A percentile compares a stretch with the other conserved stretches of the same genome.
These are phyloP conservation scores for Cabera pusaria DNA, from an alignment of 2,888 invertebrate species.

Conservation along the genomic window DNA sequence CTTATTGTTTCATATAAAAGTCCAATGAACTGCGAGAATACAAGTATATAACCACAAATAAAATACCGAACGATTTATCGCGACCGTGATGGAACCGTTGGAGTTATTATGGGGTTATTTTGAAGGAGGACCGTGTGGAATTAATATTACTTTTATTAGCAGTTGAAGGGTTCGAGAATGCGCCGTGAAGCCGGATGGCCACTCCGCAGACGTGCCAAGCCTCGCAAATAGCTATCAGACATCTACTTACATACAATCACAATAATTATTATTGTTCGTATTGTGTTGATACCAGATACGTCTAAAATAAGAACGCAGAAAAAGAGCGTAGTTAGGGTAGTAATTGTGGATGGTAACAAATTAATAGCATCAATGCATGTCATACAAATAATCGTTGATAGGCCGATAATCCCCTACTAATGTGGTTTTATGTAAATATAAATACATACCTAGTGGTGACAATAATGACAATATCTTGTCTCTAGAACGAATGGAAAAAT, in stretches of 20 bases:
- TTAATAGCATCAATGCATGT: too few species aligned
- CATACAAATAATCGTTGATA: too few species aligned
- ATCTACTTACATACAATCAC: slow-evolving; percentile 33
- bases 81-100: slow-evolving; percentile 20
- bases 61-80: slow-evolving; percentile 19
- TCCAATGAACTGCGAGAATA: slow-evolving; percentile 35
- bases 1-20: slow-evolving; percentile 35
- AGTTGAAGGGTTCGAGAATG: slow-evolving; percentile 43
- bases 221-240: slow-evolving; percentile 37
- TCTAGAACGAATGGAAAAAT: too few species aligned
- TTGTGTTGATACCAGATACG: slow-evolving; percentile 22
- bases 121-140: slow-evolving; percentile 21
- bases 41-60: too few species aligned
- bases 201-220: slow-evolving; percentile 46
- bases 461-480: too few species aligned
- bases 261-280: slow-evolving; percentile 25
- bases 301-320: too few species aligned
- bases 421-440: too few species aligned
- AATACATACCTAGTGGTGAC: too few species aligned
- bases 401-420: too few species aligned
- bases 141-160: slow-evolving; percentile 43
- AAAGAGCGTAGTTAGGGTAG: too few species aligned
- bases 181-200: slow-evolving; percentile 48
- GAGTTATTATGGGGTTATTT: slow-evolving; percentile 31
- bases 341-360: too few species aligned